Conservation (phyloP, 2,113 vertebrate species). For the Cygnus buccinator region DNA sequence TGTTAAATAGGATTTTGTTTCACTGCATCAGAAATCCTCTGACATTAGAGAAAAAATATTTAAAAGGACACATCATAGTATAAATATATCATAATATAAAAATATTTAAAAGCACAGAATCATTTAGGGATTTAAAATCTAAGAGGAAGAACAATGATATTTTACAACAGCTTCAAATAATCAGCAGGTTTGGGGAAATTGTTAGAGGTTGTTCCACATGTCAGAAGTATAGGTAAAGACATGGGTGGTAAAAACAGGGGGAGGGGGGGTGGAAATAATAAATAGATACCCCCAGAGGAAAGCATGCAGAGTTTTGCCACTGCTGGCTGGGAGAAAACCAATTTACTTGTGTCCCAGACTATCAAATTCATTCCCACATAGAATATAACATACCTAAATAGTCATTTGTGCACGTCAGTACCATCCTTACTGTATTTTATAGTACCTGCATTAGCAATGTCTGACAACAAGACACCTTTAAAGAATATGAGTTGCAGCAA, state of each 20-base stretch:
- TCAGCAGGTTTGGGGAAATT: background rate
- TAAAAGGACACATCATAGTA: background rate
- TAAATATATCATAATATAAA: background rate
- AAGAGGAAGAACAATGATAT: background rate
- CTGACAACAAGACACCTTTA: background rate
- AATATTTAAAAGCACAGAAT: background rate
- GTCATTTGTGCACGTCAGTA: background rate
- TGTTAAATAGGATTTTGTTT: background rate
- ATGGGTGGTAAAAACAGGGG: background rate
- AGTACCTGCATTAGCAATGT: background rate
- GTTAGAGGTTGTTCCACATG: background rate
- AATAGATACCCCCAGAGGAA: background rate
- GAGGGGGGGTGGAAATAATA: fast-evolving
- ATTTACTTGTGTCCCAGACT: background rate
- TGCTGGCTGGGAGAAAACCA: background rate
- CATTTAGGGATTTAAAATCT: background rate
- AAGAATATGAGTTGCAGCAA: background rate
- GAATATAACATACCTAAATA: background rate
- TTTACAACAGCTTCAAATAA: background rate
- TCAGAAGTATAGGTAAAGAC: background rate
- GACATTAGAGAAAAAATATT: background rate
- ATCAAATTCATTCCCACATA: background rate
- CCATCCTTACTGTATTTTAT: background rate
- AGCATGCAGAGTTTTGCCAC: background rate
- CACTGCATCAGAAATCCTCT: background rate